phyloP scores from a whole-genome alignment of 2,113 vertebrate genomes.

The Tauraco erythrolophus region DNA sequence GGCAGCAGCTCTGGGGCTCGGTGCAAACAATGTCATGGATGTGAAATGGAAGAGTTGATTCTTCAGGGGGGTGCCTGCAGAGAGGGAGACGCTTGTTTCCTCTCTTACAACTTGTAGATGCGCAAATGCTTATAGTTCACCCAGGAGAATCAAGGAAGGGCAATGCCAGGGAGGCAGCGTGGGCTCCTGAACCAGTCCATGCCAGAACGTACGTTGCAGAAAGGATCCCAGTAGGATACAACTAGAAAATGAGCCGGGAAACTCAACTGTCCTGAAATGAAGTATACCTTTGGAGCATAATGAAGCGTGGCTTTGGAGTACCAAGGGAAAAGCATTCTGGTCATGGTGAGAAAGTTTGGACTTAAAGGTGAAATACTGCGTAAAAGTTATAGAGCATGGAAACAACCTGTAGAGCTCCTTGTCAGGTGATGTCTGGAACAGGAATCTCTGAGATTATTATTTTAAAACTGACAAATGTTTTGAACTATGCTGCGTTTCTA shows the following conservation, averaged over 20 bases:
- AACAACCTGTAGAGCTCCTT: neutral
- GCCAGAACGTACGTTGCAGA: neutral
- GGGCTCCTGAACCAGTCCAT: neutral
- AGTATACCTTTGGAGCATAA: neutral
- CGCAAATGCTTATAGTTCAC: neutral
- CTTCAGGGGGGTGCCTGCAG: neutral
- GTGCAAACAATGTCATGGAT: neutral
- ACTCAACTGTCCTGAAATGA: neutral
- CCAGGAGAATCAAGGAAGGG: neutral
- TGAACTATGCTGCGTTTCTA: neutral
- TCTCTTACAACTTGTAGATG: neutral
- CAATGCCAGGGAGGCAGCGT: neutral
- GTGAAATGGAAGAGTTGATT: neutral
- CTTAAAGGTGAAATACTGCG: neutral
- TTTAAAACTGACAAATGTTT: neutral
- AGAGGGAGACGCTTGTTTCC: neutral
- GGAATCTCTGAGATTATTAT: neutral
- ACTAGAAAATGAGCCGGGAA: neutral
- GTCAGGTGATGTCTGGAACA: neutral
- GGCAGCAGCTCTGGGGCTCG: neutral
- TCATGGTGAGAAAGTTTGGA: neutral
- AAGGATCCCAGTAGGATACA: neutral
- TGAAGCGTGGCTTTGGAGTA: neutral
- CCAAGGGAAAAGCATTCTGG: neutral
- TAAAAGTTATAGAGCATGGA: neutral